A percentile compares a stretch with the other conserved stretches of the same genome.
Evolutionary conservation across 2,888 invertebrate species (phyloP).

Genomic region (Tillus elongatus): DNA sequence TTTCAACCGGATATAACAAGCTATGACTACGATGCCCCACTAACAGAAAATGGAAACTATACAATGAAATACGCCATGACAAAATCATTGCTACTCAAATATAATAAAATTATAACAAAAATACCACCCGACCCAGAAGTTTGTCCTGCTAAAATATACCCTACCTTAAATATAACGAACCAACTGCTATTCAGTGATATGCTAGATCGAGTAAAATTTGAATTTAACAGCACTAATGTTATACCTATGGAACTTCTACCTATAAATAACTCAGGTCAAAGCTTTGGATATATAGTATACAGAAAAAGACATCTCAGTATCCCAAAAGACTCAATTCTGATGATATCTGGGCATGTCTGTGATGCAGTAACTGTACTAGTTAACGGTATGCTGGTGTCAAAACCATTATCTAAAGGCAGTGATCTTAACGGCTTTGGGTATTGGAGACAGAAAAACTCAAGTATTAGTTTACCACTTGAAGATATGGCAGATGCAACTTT

Average conservation of each 20-base stretch:
- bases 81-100: conserved; percentile 46
- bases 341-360: conserved; percentile 35
- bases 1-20: conserved; percentile 38
- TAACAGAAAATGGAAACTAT: conserved; percentile 81
- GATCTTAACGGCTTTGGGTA: conserved; percentile 39
- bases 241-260: conserved; percentile 35
- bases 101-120: conserved; percentile 31
- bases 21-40: conserved; percentile 70
- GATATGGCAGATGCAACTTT: conserved; percentile 28
- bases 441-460: conserved; percentile 34
- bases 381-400: conserved; percentile 36
- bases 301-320: conserved; percentile 29
- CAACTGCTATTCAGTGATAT: neutral
- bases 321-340: conserved; percentile 24
- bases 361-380: conserved; percentile 45
- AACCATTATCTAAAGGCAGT: conserved; percentile 23
- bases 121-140: conserved; percentile 26
- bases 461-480: conserved; percentile 20
- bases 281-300: conserved; percentile 47
- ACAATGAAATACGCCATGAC: conserved; percentile 60
- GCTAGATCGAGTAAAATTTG: neutral
- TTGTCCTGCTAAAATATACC: neutral
- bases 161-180: neutral
- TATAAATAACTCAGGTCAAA: conserved; percentile 44
- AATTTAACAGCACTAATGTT: conserved; percentile 13